A percentile compares a stretch with the other conserved stretches of the same genome.
These are phyloP conservation scores for Brachypodius melanocephalos DNA, from an alignment of 2,113 vertebrate genomes.

Conservation along the genomic window DNA sequence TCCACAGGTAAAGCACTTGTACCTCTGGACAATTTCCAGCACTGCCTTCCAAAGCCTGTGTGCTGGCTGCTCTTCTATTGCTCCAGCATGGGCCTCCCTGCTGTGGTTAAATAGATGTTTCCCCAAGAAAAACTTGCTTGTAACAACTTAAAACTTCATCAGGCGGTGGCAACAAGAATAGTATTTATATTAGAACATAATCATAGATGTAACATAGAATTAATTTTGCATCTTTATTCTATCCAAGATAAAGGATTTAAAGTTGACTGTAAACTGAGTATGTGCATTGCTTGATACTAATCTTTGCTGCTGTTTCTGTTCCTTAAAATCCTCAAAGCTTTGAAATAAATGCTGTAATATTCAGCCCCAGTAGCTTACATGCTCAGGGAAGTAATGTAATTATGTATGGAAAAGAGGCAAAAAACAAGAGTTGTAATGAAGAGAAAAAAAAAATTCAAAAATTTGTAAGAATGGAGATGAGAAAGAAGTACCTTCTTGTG, in stretches of 20 bases:
- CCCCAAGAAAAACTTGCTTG: neutral
- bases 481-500: neutral
- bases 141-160: neutral
- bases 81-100: neutral
- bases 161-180: neutral
- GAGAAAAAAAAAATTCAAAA: neutral
- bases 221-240: neutral
- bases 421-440: neutral
- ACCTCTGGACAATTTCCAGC: neutral
- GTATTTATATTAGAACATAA: neutral
- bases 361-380: neutral
- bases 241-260: neutral
- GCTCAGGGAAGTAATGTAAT: neutral
- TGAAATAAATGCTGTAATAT: neutral
- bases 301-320: neutral
- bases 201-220: neutral
- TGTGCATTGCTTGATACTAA: accelerated
- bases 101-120: neutral
- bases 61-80: neutral
- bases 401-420: neutral
- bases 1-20: slow-evolving; percentile 72
- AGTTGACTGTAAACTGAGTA: neutral
- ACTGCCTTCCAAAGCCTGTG: neutral
- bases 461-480: neutral
- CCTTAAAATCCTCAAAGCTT: neutral